These are phyloP conservation scores for Thunnus albacares DNA, from an alignment of 2,797 vertebrate genomes.

Conservation along the genomic window DNA sequence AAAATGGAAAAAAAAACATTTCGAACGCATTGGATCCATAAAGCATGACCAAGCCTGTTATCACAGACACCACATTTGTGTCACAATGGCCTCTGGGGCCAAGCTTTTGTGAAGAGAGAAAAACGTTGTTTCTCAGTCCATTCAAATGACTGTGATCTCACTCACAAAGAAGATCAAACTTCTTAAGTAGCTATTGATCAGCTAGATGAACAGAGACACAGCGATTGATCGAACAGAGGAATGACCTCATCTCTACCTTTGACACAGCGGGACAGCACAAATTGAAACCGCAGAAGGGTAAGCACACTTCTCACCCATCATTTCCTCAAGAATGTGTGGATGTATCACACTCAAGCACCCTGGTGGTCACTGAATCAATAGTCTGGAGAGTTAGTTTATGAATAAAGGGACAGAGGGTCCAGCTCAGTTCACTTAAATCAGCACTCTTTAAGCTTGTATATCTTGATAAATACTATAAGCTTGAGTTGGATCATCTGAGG, in stretches of 20 bases:
- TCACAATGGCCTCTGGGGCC: constrained; percentile 63
- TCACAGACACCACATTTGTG: constrained; percentile 65
- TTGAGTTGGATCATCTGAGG: constrained; percentile 37
- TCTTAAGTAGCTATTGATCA: constrained; percentile 82
- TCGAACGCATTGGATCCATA: constrained; percentile 67
- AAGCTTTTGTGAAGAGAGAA: constrained; percentile 49
- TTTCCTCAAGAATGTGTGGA: constrained; percentile 71
- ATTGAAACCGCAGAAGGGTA: constrained; percentile 74
- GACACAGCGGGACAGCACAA: constrained; percentile 70
- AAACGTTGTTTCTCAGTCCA: constrained; percentile 49
- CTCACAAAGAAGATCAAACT: constrained; percentile 73
- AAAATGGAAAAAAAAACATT: constrained; percentile 54
- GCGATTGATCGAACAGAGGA: constrained; percentile 57
- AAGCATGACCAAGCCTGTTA: constrained; percentile 77
- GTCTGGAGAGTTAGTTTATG: constrained; percentile 47
- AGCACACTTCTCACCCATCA: constrained; percentile 71
- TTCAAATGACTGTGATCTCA: constrained; percentile 74
- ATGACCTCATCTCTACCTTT: constrained; percentile 75
- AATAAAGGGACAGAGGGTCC: constrained; percentile 48
- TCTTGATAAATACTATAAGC: constrained; percentile 53
- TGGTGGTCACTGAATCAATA: constrained; percentile 70
- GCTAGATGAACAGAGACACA: constrained; percentile 72
- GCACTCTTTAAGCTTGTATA: constrained; percentile 56
- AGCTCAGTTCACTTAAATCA: constrained; percentile 58
- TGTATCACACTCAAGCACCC: constrained; percentile 52